phyloP scores from a whole-genome alignment of 2,113 vertebrate species.

The Fulmarus glacialis region DNA sequence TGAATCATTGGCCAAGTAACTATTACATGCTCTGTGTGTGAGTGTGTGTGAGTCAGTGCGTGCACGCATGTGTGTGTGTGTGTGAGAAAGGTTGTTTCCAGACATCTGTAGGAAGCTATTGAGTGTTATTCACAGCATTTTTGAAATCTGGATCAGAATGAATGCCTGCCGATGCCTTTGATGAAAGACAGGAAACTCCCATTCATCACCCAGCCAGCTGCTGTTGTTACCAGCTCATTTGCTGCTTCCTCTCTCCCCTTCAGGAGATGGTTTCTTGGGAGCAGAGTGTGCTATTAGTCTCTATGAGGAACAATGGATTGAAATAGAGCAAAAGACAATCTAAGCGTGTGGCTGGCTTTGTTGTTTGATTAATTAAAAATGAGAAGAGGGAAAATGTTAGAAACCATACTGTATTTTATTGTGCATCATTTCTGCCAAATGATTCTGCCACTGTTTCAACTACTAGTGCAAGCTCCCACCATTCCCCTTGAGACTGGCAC shows the following conservation, averaged over 20 bases:
- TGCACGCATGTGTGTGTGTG: fast-evolving
- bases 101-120: constrained; percentile 20
- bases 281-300: background rate
- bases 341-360: background rate
- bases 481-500: background rate
- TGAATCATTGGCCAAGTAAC: background rate
- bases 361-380: background rate
- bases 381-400: background rate
- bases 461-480: background rate
- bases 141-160: constrained; percentile 8
- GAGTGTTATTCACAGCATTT: background rate
- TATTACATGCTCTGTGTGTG: fast-evolving
- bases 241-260: constrained; percentile 2
- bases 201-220: constrained; percentile 37
- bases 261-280: background rate
- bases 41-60: no score
- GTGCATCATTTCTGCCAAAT: background rate
- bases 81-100: background rate
- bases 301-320: background rate
- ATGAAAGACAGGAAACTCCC: constrained; percentile 33
- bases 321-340: background rate
- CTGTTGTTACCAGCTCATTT: constrained; percentile 1
- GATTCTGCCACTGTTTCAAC: background rate
- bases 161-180: background rate
- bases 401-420: background rate